phyloP scores from a whole-genome alignment of 1,140 invertebrate species.

The Temnothorax nylanderi region DNA sequence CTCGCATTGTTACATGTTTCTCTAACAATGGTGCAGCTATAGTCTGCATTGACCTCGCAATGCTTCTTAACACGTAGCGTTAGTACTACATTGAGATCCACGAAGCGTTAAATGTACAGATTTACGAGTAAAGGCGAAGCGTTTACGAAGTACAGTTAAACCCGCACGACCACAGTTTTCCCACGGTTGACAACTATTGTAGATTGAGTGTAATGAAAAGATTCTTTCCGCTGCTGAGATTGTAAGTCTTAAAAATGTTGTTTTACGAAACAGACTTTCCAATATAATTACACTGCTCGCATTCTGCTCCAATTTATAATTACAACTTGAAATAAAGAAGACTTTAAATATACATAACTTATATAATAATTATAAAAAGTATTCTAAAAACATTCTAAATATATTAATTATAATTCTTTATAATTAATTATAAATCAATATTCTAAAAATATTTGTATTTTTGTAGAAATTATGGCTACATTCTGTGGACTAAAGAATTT shows the following conservation, averaged over 20 bases:
- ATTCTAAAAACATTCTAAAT: background rate
- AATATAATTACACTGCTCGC: background rate
- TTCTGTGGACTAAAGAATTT: background rate
- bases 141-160: conserved; percentile 36
- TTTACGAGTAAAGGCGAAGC: conserved; percentile 36
- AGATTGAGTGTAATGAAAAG: conserved; percentile 11
- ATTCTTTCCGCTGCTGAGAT: background rate
- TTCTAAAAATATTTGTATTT: background rate
- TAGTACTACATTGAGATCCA: conserved; percentile 1
- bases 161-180: background rate
- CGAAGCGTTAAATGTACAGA: conserved; percentile 44
- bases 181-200: conserved; percentile 26
- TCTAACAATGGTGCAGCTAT: conserved; percentile 15
- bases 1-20: conserved; percentile 38
- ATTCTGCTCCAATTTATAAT: background rate
- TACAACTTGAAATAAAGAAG: background rate
- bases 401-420: too few species aligned
- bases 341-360: background rate
- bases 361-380: background rate
- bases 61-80: conserved; percentile 30
- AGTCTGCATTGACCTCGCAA: conserved; percentile 23
- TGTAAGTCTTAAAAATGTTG: background rate
- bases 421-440: background rate
- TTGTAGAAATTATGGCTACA: background rate
- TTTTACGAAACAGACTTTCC: background rate